Evolutionary conservation across 2,797 vertebrate species (phyloP).

Genomic region (Allobates femoralis): DNA sequence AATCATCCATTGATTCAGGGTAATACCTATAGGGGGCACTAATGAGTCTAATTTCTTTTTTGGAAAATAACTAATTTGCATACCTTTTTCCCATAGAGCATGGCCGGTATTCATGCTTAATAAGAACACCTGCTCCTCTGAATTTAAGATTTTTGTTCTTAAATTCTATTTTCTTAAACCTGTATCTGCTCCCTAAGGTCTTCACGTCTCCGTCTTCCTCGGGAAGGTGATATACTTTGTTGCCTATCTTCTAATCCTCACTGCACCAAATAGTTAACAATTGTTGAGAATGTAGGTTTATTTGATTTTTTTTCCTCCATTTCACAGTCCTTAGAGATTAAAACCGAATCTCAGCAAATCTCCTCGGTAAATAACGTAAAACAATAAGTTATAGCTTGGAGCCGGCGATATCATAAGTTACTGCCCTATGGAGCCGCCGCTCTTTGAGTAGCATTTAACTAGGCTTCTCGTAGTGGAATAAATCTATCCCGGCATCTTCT

Average conservation of each 20-base stretch:
- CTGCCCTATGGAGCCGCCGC: constrained; percentile 35
- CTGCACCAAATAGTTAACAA: constrained; percentile 1
- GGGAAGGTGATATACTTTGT: background rate
- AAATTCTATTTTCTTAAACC: background rate
- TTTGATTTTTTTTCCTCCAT: background rate
- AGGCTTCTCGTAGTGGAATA: constrained; percentile 39
- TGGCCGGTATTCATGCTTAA: no score
- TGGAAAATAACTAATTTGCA: no score
- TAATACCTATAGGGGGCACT: no score
- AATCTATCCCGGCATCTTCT: constrained; percentile 29
- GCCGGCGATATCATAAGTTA: constrained; percentile 45
- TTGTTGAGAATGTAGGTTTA: background rate
- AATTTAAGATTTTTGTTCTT: no score
- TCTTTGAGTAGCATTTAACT: constrained; percentile 44
- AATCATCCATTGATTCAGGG: no score
- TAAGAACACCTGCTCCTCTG: no score
- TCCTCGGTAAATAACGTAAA: constrained; percentile 38
- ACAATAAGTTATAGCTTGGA: constrained; percentile 40
- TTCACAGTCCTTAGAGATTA: constrained; percentile 32
- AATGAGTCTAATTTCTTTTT: no score
- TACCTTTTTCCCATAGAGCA: no score
- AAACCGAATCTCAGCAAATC: constrained; percentile 32
- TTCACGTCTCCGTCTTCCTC: no score
- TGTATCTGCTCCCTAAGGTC: background rate
- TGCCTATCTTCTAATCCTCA: background rate